Evolutionary conservation across 2,113 vertebrate species (phyloP).

Genomic region (Gavia stellata): DNA sequence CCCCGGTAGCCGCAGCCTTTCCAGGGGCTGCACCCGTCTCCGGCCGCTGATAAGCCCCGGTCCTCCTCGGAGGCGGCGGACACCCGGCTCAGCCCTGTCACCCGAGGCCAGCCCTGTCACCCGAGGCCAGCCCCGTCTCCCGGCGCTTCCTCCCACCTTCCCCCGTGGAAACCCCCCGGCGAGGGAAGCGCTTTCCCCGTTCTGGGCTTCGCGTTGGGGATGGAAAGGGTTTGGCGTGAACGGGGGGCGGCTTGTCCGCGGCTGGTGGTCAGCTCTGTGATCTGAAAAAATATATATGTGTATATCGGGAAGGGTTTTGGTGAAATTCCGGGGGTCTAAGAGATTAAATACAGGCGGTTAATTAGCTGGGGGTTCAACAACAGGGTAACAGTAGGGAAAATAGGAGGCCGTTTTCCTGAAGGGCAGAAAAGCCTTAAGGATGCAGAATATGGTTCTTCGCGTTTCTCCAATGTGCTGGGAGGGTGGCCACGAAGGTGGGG

Average conservation of each 20-base stretch:
- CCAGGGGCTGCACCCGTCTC: neutral
- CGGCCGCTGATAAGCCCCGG: neutral
- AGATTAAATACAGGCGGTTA: neutral
- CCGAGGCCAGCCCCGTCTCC: too few relatives aligned
- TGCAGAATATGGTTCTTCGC: neutral
- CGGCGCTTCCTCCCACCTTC: neutral
- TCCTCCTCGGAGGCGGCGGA: neutral
- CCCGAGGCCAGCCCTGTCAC: too few relatives aligned
- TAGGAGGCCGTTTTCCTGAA: neutral
- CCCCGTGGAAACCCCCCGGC: neutral
- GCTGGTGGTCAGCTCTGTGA: neutral
- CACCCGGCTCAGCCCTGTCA: too few relatives aligned
- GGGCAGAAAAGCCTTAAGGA: neutral
- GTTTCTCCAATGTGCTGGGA: neutral
- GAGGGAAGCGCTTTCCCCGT: neutral
- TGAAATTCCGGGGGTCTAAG: neutral
- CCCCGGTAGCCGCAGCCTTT: neutral
- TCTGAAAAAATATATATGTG: too few relatives aligned
- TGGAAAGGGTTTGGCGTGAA: neutral
- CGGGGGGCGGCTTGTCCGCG: neutral
- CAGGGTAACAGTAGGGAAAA: neutral
- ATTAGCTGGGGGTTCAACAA: neutral
- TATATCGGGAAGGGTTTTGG: accelerated
- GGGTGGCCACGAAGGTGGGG: neutral
- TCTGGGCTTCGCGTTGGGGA: neutral